Conservation (phyloP, 1,140 invertebrate genomes). For the Melipona quadrifasciata region DNA sequence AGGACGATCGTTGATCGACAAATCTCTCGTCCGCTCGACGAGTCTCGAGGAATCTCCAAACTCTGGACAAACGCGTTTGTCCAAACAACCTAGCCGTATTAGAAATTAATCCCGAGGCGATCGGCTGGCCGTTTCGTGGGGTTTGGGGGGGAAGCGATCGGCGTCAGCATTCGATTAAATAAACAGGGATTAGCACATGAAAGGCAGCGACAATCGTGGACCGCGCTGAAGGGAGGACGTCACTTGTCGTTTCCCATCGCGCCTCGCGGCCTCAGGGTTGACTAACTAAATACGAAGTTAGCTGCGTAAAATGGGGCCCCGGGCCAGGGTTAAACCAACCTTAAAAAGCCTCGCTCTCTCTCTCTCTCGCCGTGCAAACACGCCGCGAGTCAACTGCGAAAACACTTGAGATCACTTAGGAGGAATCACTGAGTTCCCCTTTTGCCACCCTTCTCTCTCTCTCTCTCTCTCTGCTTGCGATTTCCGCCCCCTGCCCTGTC, state of each 20-base stretch:
- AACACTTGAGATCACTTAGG: slow-evolving; percentile 74
- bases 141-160: slow-evolving; percentile 26
- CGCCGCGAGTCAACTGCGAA: slow-evolving; percentile 77
- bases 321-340: slow-evolving; percentile 80
- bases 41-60: no score
- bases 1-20: background rate
- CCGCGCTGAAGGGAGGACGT: slow-evolving; percentile 30
- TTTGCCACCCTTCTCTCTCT: slow-evolving; percentile 15
- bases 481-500: slow-evolving; percentile 12
- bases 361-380: slow-evolving; percentile 63
- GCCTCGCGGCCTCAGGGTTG: slow-evolving; percentile 79
- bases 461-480: slow-evolving; percentile 3
- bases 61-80: background rate
- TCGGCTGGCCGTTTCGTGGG: background rate
- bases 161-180: slow-evolving; percentile 71
- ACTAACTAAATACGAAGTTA: slow-evolving; percentile 82
- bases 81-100: slow-evolving; percentile 44
- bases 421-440: slow-evolving; percentile 56
- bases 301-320: slow-evolving; percentile 72
- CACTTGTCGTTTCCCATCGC: slow-evolving; percentile 81
- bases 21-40: background rate
- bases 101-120: slow-evolving; percentile 64
- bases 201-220: slow-evolving; percentile 60
- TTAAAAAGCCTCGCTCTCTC: slow-evolving; percentile 70
- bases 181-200: slow-evolving; percentile 77